Evolutionary conservation across 2,888 invertebrate genomes (phyloP), one percentile per base, ranked within the genome.

Genomic region (Callyntrura guangdongensis): DNA sequence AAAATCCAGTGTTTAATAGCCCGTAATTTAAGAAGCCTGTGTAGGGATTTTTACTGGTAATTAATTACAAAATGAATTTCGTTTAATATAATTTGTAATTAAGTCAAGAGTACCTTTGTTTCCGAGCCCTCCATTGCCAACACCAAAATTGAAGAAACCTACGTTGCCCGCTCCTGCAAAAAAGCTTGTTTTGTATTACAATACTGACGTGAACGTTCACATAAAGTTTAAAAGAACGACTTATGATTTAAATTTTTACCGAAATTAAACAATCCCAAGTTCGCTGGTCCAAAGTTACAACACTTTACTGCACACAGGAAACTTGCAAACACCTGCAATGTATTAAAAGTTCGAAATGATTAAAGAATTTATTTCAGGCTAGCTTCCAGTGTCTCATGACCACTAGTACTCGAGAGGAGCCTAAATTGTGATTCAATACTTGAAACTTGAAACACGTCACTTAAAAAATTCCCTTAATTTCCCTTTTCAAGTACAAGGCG

Each of bases 271-370:
- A 92, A 17, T 17, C 92, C 92, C 17, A 92, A 61, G 27, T 92
- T 92, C 25, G 86, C 92, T 17, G 88, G 79, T 22, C 92, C 92
- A 53, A 92, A 92, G 77, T 92, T 92, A 59, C 92, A 92, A 17
- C 88, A 86, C n/a, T 64, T n/a, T 56, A 64, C 49, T n/a, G n/a
- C 82, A 27, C 81, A 67, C 81, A 85, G 5, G 14, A 90, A 12
- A 53, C 74, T 74, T 14, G 59, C 11, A 14, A 86, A n/a, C 9
- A 74, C 74, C 74, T 74, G 22, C 4, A 74, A 3, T 1, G 22
- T 5, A 27, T 17, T n/a, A 0, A 27, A 69, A 69, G 6, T 9
- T 61, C 61, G n/a, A n/a, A 61, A 20, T 61, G 61, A 0, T 25
- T 61, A 17, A n/a, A 61, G 25, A 61, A 6, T 0, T 61, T 12